Conservation (phyloP, 2,888 invertebrate genomes). For the Machimus atricapillus region DNA sequence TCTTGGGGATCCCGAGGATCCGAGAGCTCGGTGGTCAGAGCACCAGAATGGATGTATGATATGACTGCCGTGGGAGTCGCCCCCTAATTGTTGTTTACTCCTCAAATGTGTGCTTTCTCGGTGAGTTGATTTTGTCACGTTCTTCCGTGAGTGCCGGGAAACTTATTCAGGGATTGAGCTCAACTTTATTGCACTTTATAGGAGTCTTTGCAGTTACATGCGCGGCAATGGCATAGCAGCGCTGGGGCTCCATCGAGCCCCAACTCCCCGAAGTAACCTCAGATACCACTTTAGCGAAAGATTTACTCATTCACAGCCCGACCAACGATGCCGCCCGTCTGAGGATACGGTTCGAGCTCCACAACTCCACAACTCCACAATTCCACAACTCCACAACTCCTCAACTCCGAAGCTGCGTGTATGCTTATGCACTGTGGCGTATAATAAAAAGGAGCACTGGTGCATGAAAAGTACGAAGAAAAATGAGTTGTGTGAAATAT, state of each 20-base stretch:
- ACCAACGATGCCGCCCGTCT: neutral
- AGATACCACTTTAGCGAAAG: neutral
- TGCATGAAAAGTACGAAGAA: constrained; percentile 27
- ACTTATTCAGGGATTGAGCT: constrained; percentile 14
- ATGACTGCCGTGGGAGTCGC: neutral
- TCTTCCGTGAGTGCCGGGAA: constrained; percentile 1
- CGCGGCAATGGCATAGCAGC: neutral
- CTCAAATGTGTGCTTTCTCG: constrained; percentile 33
- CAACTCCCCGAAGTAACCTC: neutral
- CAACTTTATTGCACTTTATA: constrained; percentile 17
- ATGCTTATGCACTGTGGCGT: constrained; percentile 18
- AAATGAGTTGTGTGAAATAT: constrained; percentile 19
- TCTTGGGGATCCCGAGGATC: neutral
- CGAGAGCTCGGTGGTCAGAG: neutral
- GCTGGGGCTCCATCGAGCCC: neutral
- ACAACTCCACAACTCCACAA: neutral
- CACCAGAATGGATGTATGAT: neutral
- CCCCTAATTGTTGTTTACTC: constrained; percentile 43
- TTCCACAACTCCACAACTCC: neutral
- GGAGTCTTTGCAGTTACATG: neutral
- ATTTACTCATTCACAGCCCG: neutral
- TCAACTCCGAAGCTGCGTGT: neutral
- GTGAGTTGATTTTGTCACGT: constrained; percentile 44
- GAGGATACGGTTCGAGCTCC: neutral
- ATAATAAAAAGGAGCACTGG: constrained; percentile 21